Evolutionary conservation across 2,797 vertebrate genomes (phyloP), one percentile per base, ranked within the genome.

Genomic region (Melanotaenia trifasciata): DNA sequence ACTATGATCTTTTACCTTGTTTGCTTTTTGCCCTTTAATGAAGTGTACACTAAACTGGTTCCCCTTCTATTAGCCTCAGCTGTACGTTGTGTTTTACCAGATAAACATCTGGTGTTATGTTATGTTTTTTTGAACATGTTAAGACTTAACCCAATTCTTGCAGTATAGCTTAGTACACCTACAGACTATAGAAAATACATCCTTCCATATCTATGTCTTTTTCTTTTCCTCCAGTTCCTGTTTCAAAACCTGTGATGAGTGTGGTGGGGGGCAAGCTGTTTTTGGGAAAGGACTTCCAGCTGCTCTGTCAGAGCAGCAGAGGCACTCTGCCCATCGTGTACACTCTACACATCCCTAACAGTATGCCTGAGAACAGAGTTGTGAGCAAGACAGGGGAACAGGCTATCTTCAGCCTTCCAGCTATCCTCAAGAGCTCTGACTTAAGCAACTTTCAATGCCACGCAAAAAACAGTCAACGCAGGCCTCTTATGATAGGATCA

Each of bases 251-350:
- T 0, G 26, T 66, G 28, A 69, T 95, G 68, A 84, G 50, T 14
- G 87, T 90, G 24, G 80, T 89, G 1, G 90, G 87, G 6, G 87
- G 79, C 8, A 84, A 60, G 0, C 58, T 95, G 69, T 72, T 94
- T 58, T 24, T 94, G 66, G 92, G 90, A 6, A 90, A 84, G 80
- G 64, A 22, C 12, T 94, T 95, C 81, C 81, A 78, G 71, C 40
- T 95, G 45, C 72, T 58, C 18, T 95, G 95, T 71, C 79, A 81
- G 38, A 91, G 92, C 26, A 28, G 85, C 1, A 66, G 0, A 0
- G 95, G 95, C 62, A 91, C 90, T 0, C 81, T 94, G 47, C 94
- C 95, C 69, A 92, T 95, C 70, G 38, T 0, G 0, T 95, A 94
- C 87, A 87, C 26, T 13, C 82, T 95, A 11, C 0, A 51, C 1